Evolutionary conservation across 1,140 invertebrate genomes (phyloP).

Genomic region (Physella acuta): DNA sequence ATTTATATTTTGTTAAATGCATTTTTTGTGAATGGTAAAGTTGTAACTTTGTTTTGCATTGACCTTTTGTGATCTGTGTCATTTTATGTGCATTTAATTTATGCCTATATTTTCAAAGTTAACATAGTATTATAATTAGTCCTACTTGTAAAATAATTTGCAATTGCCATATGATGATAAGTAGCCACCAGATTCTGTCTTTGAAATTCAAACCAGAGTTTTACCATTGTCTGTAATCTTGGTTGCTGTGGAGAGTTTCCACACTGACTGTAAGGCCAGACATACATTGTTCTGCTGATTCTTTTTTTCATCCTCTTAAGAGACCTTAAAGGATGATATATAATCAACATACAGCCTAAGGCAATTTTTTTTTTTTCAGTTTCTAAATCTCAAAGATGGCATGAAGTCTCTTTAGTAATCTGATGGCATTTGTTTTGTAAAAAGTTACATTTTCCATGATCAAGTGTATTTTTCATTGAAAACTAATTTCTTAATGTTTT

Average conservation of each 20-base stretch:
- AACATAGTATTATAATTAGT: too few species aligned
- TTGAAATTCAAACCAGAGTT: constrained; percentile 18
- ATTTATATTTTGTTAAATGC: too few species aligned
- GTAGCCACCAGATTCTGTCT: not conserved
- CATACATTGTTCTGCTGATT: constrained; percentile 4
- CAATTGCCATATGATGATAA: constrained; percentile 1
- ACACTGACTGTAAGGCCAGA: constrained; percentile 17
- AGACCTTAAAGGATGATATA: too few species aligned
- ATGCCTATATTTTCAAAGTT: too few species aligned
- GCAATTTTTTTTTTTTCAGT: not conserved
- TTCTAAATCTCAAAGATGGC: not conserved
- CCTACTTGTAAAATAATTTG: too few species aligned
- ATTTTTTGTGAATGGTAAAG: too few species aligned
- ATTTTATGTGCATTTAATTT: too few species aligned
- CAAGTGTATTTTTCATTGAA: not conserved
- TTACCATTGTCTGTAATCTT: constrained; percentile 25
- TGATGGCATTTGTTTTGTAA: constrained; percentile 19
- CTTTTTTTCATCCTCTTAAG: not conserved
- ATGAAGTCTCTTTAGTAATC: constrained; percentile 22
- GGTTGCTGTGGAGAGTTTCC: not conserved
- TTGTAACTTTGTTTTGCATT: too few species aligned
- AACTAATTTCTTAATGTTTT: constrained; percentile 26
- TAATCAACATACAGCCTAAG: not conserved
- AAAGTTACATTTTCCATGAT: not conserved
- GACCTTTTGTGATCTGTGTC: too few species aligned